Evolutionary conservation across 2,888 invertebrate genomes (phyloP), one percentile per base, ranked within the genome.

Genomic region (Ommatoiulus sabulosus): DNA sequence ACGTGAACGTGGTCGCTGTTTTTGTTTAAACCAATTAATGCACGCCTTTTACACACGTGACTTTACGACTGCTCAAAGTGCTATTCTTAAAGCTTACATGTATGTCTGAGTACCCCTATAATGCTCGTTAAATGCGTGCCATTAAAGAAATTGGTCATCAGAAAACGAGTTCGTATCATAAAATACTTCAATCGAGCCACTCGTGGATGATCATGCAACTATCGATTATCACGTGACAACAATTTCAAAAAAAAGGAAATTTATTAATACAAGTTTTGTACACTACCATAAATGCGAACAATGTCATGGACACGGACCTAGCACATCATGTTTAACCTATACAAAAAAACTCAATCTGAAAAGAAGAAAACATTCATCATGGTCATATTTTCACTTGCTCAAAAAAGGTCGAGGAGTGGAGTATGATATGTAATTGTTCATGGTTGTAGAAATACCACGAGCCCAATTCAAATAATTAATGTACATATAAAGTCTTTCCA

Each of bases 401-500:
- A 80, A 80, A 80, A 80, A 35, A 35, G 35, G 35, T 80, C 12
- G 12, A 80, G 12, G 12, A 80, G 35, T 80, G 80, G 35, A 80
- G 80, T 35, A 35, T 80, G 80, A 80, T 80, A 80, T 80, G 80
- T 80, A 35, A 63, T 63, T 80, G 80, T 80, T 80, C 80, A 80
- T 80, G 80, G 80, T 80, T 80, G 80, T 80, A 80, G 35, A 80
- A 63, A 80, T 35, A 80, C 80, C 80, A 80, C 80, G 80, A 35
- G 35, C 80, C 80, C 80, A 35, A 80, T 80, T 80, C 35, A 80
- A 35, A 35, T 35, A 80, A 80, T 35, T 35, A 35, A 0, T 35
- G 80, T 80, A 24, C 80, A 80, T 80, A 24, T 80, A 24, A 8
- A 80, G 80, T 80, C 80, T 35, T 35, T 35, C 0, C 72, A 52